Evolutionary conservation across 2,113 vertebrate species (phyloP).

Genomic region (Agapornis roseicollis): DNA sequence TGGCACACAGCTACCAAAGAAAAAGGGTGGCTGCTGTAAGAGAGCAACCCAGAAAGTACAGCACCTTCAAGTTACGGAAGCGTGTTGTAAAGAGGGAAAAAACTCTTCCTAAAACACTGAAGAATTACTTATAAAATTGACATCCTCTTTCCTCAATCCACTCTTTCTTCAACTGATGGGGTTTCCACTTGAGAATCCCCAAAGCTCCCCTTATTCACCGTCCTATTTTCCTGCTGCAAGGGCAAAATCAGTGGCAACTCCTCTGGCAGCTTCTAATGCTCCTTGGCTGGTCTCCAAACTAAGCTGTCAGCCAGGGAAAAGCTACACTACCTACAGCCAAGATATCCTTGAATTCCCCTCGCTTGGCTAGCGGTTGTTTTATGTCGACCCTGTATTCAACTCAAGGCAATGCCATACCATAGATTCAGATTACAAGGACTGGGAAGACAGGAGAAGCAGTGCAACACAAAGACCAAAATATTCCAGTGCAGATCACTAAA

Average conservation of each 20-base stretch:
- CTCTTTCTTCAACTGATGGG: rapidly evolving
- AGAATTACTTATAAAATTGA: rapidly evolving
- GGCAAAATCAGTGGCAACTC: neutral
- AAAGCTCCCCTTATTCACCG: neutral
- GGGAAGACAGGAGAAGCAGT: neutral
- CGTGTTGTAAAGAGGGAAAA: neutral
- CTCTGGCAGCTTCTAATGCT: neutral
- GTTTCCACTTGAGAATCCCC: neutral
- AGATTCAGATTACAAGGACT: neutral
- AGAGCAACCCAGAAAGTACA: neutral
- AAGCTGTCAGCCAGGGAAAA: neutral
- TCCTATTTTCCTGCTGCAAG: neutral
- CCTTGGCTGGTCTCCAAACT: neutral
- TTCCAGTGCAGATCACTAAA: neutral
- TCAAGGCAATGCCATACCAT: neutral
- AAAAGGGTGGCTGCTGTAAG: neutral
- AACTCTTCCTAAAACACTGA: rapidly evolving
- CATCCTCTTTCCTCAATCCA: neutral
- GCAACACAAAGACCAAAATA: neutral
- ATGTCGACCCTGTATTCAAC: rapidly evolving
- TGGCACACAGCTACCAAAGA: slow-evolving; percentile 22
- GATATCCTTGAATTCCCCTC: neutral
- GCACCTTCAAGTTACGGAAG: neutral
- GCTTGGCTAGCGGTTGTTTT: rapidly evolving
- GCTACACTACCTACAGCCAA: neutral